Evolutionary conservation across 2,888 invertebrate species (phyloP).

Genomic region (Drosophila borborema): DNA sequence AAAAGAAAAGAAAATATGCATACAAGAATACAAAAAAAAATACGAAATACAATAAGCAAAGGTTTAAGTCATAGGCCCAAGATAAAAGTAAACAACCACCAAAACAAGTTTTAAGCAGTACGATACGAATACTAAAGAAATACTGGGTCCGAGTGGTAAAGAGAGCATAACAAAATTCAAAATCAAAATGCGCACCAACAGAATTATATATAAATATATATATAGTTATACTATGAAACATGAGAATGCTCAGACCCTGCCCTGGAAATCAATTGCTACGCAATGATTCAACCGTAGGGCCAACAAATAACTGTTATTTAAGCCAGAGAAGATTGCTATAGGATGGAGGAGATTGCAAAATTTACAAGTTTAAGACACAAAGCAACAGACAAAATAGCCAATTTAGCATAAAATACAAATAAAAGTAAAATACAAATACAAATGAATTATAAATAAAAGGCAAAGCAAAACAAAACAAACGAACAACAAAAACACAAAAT

Average conservation of each 20-base stretch:
- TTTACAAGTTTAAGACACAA: slow-evolving; percentile 73
- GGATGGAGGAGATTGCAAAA: slow-evolving; percentile 30
- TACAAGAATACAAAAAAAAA: slow-evolving; percentile 21
- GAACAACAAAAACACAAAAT: slow-evolving; percentile 40
- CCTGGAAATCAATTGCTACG: slow-evolving; percentile 26
- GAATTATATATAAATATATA: slow-evolving; percentile 3
- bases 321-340: slow-evolving; percentile 48
- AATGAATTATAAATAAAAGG: slow-evolving; percentile 9
- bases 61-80: slow-evolving; percentile 78
- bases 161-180: slow-evolving; percentile 21
- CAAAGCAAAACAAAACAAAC: slow-evolving; percentile 39
- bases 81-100: slow-evolving; percentile 68
- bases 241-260: slow-evolving; percentile 28
- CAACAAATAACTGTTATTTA: slow-evolving; percentile 62
- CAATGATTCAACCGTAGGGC: slow-evolving; percentile 36
- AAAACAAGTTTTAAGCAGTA: slow-evolving; percentile 68
- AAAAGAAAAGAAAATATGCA: slow-evolving; percentile 31
- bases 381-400: slow-evolving; percentile 76
- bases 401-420: slow-evolving; percentile 73
- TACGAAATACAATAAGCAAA: slow-evolving; percentile 73
- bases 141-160: slow-evolving; percentile 20
- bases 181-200: slow-evolving; percentile 42
- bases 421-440: slow-evolving; percentile 25
- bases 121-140: slow-evolving; percentile 35
- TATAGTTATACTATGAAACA: slow-evolving; percentile 10